Conservation (phyloP, 2,113 vertebrate genomes). For the Campylomormyrus numenius region DNA sequence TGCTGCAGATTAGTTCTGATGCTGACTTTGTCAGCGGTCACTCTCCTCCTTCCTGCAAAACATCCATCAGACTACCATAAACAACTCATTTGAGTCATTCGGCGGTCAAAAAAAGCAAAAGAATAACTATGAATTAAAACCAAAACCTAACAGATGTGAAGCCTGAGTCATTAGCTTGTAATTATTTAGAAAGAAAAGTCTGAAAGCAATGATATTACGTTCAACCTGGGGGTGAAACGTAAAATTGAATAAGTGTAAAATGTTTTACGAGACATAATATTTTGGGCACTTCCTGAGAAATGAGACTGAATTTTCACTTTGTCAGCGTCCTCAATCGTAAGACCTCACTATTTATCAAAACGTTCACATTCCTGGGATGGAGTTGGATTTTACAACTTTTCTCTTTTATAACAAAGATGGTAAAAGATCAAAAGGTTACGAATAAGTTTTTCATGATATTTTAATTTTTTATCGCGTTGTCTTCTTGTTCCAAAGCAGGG, state of each 20-base stretch:
- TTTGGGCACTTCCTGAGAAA: not conserved
- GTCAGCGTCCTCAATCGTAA: not conserved
- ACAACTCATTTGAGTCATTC: not conserved
- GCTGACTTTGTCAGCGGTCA: not conserved
- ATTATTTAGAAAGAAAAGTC: not conserved
- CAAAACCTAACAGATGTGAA: not conserved
- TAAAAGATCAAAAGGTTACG: not conserved
- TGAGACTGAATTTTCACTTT: not conserved
- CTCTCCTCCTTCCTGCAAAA: not conserved
- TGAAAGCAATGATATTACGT: not conserved
- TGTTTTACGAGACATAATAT: not conserved
- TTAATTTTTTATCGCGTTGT: not conserved
- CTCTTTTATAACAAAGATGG: not conserved
- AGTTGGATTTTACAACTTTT: not conserved
- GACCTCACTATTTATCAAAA: not conserved
- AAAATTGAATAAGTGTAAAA: not conserved
- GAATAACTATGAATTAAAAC: not conserved
- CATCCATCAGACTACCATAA: not conserved
- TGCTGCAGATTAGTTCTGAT: not conserved
- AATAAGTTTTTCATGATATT: not conserved
- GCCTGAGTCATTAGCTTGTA: not conserved
- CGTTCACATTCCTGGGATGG: not conserved
- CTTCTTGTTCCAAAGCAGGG: not conserved
- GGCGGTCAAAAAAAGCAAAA: not conserved
- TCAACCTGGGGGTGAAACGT: not conserved